Evolutionary conservation across 2,888 invertebrate genomes (phyloP).

Genomic region (Sphaeridia pumilis): DNA sequence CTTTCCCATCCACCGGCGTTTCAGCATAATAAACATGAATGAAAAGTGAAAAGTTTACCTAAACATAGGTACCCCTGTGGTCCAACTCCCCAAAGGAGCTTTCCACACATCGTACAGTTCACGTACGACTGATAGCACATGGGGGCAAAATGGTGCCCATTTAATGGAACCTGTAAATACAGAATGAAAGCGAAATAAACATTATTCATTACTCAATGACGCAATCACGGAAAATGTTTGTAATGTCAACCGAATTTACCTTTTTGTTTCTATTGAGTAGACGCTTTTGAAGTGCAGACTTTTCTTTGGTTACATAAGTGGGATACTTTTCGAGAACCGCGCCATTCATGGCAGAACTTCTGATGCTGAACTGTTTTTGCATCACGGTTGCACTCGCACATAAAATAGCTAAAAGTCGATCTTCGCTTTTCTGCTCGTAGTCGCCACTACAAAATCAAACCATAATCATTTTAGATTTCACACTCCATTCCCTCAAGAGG

Average conservation of each 20-base stretch:
- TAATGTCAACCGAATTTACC: constrained; percentile 39
- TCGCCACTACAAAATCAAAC: constrained; percentile 46
- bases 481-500: constrained; percentile 2
- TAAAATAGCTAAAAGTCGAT: constrained; percentile 55
- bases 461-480: background rate
- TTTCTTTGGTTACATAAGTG: constrained; percentile 74
- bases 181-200: background rate
- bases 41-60: constrained; percentile 56
- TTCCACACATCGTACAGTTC: constrained; percentile 85
- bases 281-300: constrained; percentile 53
- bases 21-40: too few relatives aligned
- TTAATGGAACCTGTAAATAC: constrained; percentile 53
- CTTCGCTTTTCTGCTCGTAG: constrained; percentile 52
- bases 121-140: constrained; percentile 81
- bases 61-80: constrained; percentile 94
- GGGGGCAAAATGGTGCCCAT: constrained; percentile 81
- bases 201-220: background rate
- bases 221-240: constrained; percentile 1
- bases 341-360: constrained; percentile 48
- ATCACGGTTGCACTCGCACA: constrained; percentile 70
- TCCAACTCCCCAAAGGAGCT: constrained; percentile 86
- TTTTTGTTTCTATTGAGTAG: constrained; percentile 57
- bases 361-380: constrained; percentile 60
- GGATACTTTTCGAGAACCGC: constrained; percentile 60
- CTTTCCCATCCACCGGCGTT: too few relatives aligned